Conservation (phyloP, 1,140 invertebrate genomes). For the Archivesica marissinica region DNA sequence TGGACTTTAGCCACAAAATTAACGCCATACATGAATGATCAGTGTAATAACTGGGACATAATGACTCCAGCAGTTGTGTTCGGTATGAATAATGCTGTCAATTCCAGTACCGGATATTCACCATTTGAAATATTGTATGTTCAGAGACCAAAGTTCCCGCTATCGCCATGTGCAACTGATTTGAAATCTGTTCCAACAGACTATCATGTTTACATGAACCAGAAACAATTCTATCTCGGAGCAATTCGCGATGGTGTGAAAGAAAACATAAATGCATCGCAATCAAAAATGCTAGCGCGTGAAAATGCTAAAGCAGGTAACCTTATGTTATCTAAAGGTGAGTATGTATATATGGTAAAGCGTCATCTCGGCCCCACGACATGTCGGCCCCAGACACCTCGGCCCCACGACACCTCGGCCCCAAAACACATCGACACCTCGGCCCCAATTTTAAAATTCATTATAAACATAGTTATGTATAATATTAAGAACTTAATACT, state of each 20-base stretch:
- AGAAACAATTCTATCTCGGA: neutral
- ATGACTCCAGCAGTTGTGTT: neutral
- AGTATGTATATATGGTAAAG: no score
- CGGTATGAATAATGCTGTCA: conserved; percentile 22
- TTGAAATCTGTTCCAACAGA: conserved; percentile 18
- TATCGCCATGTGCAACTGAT: neutral
- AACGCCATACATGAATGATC: conserved; percentile 9
- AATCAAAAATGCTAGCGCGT: conserved; percentile 8
- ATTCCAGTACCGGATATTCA: neutral
- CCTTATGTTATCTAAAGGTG: neutral
- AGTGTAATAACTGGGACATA: neutral
- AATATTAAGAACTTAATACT: no score
- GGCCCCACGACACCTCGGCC: no score
- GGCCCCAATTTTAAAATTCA: no score
- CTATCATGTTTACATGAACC: neutral
- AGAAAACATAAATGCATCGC: neutral
- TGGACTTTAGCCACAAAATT: neutral
- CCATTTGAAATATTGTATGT: conserved; percentile 5
- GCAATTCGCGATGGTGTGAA: neutral
- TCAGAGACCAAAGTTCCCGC: conserved; percentile 5
- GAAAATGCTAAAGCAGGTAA: neutral
- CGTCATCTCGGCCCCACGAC: no score
- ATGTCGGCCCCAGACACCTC: no score
- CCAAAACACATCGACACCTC: no score
- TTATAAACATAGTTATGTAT: no score